Evolutionary conservation across 2,888 invertebrate genomes (phyloP), one percentile per base, ranked within the genome.

Genomic region (Lithophane ornitopus): DNA sequence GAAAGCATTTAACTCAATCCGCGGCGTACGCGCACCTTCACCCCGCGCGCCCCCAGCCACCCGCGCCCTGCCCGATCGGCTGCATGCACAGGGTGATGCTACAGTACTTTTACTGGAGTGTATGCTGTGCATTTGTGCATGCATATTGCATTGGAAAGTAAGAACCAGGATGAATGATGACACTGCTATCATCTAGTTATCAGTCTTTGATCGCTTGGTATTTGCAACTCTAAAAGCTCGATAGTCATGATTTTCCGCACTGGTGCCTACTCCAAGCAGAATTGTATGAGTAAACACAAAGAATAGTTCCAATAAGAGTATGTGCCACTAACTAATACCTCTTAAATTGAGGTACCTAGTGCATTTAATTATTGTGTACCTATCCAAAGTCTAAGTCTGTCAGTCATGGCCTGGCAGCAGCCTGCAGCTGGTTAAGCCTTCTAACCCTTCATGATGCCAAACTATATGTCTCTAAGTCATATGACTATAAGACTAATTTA

Each of bases 1-100:
- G 93, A 89, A 93, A 92, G 89, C 95, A 94, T 95, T 96, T 95
- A 94, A 95, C 95, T 95, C 94, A 93, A 94, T 94, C 94, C 93
- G 91, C 91, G 90, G 91, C 91, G 89, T 90, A 90, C 92, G 89
- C 90, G 88, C 89, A 82, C 85, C 88, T 52, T 74, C 76, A 61
- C 77, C 34, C 54, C 76, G 66, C 78, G 74, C 66, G 46, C 67
- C 46, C 16, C 34, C 56, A 68, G 59, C 46, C 62, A 26, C 70
- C 61, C 72, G 67, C 54, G 3, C 16, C 49, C 41, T 46, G 61
- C 26, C 49, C 39, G 58, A 44, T 69, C 66, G 14, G 34, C 28
- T 54, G 46, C 61, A 46, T 52, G 52, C 68, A 87, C 87, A 87
- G 87, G 77, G 1, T 87, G 87, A 61, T 79, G 67, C 56, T 44